phyloP scores from a whole-genome alignment of 2,113 vertebrate genomes.

The Chaetura pelagica region DNA sequence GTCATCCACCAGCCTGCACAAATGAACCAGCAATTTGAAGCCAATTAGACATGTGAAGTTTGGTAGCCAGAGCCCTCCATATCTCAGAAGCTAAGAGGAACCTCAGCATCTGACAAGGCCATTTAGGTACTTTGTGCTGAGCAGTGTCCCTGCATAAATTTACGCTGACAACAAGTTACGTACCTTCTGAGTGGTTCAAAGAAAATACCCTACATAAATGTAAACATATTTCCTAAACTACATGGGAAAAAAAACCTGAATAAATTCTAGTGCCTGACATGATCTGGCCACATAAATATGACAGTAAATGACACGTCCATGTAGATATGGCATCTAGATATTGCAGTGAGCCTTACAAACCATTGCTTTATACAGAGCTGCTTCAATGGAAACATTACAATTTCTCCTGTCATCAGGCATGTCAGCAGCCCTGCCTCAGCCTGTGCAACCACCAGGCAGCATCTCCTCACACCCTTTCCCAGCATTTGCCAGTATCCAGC shows the following conservation, averaged over 20 bases:
- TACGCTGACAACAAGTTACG: not conserved
- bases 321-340: not conserved
- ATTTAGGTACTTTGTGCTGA: not conserved
- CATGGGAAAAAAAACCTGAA: not conserved
- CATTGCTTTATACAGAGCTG: not conserved
- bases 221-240: not conserved
- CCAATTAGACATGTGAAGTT: not conserved
- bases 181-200: not conserved
- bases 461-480: not conserved
- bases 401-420: not conserved
- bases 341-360: not conserved
- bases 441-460: accelerated
- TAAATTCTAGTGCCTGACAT: not conserved
- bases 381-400: not conserved
- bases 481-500: not conserved
- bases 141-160: not conserved
- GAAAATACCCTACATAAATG: not conserved
- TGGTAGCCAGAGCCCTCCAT: not conserved
- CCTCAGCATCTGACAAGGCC: not conserved
- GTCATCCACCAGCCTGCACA: not conserved
- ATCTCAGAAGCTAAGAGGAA: not conserved
- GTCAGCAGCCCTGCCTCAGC: not conserved
- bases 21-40: not conserved
- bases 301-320: not conserved
- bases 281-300: not conserved